Percentiles rank a stretch among this genome's conserved stretches.
Conservation (phyloP, 92 coral and sea anemone species). For the Palythoa caribaeorum region DNA sequence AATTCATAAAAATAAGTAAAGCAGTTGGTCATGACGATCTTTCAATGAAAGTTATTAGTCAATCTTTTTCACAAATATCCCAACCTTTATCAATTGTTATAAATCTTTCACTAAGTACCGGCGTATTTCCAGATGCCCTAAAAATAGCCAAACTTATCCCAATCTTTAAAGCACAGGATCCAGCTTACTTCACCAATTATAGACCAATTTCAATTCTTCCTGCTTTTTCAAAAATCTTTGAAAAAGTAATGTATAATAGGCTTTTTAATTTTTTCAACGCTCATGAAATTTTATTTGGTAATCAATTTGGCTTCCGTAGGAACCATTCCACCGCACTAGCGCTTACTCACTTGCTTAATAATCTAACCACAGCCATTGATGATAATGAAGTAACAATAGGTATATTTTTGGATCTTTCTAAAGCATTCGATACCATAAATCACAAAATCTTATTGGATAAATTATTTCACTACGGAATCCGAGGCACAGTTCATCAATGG, state of each 20-base stretch:
- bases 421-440: conserved; percentile 27
- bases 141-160: conserved; percentile 29
- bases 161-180: conserved; percentile 11
- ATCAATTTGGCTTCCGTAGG: conserved; percentile 26
- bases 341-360: conserved; percentile 9
- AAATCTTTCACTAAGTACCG: too few relatives aligned
- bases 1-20: background rate
- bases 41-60: too few relatives aligned
- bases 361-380: conserved; percentile 15
- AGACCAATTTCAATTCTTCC: too few relatives aligned
- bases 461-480: conserved; percentile 12
- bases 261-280: too few relatives aligned
- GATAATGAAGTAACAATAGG: conserved; percentile 12
- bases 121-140: background rate
- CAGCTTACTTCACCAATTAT: background rate
- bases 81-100: too few relatives aligned
- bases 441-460: conserved; percentile 15
- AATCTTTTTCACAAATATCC: too few relatives aligned
- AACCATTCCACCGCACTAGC: conserved; percentile 28
- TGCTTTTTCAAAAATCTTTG: too few relatives aligned
- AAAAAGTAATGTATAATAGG: too few relatives aligned
- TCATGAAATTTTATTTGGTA: too few relatives aligned
- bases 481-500: conserved; percentile 27
- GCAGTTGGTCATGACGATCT: background rate
- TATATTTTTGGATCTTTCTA: conserved; percentile 8